Base-by-base conservation (phyloP, 2,888 invertebrate species). In the Sialis lutaria region DNA sequence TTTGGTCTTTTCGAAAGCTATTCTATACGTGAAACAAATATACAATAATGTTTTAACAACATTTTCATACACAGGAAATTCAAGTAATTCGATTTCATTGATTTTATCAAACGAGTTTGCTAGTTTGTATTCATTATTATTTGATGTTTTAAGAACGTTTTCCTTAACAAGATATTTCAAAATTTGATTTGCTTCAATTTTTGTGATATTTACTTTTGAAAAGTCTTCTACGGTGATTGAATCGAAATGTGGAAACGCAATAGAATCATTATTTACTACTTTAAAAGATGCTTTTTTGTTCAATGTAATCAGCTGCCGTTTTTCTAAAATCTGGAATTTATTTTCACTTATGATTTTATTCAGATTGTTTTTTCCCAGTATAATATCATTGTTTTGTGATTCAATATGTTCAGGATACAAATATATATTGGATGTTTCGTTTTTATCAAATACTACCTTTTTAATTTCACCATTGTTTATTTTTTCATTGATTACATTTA, bases 171-270 rank as follows among this genome's bases (percentile, higher is more conserved):
- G 48, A 12, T 31, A 30, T n/a, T 43, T 22, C 39, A 52, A 44
- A n/a, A 52, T 51, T 33, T 44, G n/a, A 41, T 47, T 39, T 22
- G 50, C 51, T 40, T 50, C 52, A 9, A 6, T 42, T 33, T 9
- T 10, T 32, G 40, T 6, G 6, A 50, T 50, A 39, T 47, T 49
- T 12, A 12, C 48, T 31, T 48, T 47, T 7, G 33, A 33, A 13
- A 54, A 49, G 48, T 54, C 51, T 40, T 53, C 39, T 13, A 42
- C 6, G 4, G 40, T 46, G 34, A 54, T 44, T 31, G 46, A 50
- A 48, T 54, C 53, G 44, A 45, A 54, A 30, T 10, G 32, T 35
- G 45, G 35, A 42, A 54, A 46, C 30, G 33, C 6, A 30, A 13
- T 30, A 6, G 44, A 13, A 37, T 35, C 32, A 45, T 43, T 48